Conservation (phyloP, 1,140 invertebrate species). For the Drosophila kepulauana region DNA sequence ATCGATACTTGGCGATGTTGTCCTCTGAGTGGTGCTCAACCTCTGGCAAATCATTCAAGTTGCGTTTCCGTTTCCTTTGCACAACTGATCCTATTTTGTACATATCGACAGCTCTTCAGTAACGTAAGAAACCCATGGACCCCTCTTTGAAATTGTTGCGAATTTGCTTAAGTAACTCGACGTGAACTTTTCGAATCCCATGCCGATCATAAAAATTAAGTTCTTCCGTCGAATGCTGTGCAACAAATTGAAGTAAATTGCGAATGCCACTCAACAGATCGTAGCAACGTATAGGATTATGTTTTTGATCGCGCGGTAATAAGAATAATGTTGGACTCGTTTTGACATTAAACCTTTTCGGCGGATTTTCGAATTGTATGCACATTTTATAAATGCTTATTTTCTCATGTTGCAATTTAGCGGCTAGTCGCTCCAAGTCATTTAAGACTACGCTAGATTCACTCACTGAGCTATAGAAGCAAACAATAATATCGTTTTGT, state of each 20-base stretch:
- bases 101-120: background rate
- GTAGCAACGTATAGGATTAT: constrained; percentile 22
- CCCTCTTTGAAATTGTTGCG: background rate
- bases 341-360: constrained; percentile 42
- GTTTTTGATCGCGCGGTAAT: constrained; percentile 3
- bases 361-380: background rate
- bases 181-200: background rate
- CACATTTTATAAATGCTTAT: constrained; percentile 47
- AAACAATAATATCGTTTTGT: constrained; percentile 32
- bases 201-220: constrained; percentile 9
- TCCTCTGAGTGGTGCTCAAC: too few species aligned
- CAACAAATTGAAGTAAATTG: background rate
- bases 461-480: constrained; percentile 37
- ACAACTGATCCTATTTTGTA: background rate
- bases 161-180: background rate
- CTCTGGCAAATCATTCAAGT: too few species aligned
- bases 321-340: constrained; percentile 31
- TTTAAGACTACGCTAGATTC: background rate
- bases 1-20: background rate
- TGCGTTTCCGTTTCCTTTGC: background rate
- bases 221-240: constrained; percentile 5
- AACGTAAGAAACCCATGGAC: background rate
- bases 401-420: constrained; percentile 36
- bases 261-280: background rate
- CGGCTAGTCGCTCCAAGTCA: constrained; percentile 10